These are phyloP conservation scores for Hippocampus guttulatus DNA, from an alignment of 2,113 vertebrate species.

Conservation along the genomic window DNA sequence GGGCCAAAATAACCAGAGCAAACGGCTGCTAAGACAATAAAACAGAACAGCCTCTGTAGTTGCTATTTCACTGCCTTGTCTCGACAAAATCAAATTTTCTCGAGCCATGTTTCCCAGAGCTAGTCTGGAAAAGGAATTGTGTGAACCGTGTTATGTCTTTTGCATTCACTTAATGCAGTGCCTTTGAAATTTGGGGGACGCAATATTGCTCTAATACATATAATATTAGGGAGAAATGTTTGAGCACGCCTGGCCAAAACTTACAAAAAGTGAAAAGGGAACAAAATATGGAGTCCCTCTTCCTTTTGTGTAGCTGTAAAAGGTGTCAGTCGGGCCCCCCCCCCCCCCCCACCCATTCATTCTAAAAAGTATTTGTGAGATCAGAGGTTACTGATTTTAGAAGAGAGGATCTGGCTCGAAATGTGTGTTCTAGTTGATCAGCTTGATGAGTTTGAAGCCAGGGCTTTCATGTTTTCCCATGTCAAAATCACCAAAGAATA, in stretches of 20 bases:
- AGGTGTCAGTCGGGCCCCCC: not conserved
- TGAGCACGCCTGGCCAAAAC: not conserved
- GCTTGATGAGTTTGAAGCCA: not conserved
- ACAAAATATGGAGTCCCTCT: not conserved
- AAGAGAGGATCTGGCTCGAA: not conserved
- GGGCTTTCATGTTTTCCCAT: not conserved
- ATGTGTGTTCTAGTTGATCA: not conserved
- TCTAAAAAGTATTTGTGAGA: not conserved
- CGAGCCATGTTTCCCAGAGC: conserved; percentile 23
- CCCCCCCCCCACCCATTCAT: not conserved
- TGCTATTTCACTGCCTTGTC: conserved; percentile 38
- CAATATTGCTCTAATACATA: not conserved
- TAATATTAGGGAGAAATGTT: not conserved
- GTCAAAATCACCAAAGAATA: not conserved
- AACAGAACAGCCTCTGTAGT: conserved; percentile 34
- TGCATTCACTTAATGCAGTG: not conserved
- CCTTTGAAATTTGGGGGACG: not conserved
- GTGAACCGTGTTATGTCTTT: not conserved
- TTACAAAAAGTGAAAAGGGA: not conserved
- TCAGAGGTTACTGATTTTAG: not conserved
- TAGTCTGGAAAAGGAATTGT: conserved; percentile 28
- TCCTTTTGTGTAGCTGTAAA: not conserved
- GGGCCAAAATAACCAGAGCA: conserved; percentile 47
- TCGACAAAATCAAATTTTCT: conserved; percentile 45
- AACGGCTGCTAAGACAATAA: conserved; percentile 46